Evolutionary conservation across 2,888 invertebrate genomes (phyloP), one percentile per base, ranked within the genome.

Genomic region (Tetanocera ferruginea): DNA sequence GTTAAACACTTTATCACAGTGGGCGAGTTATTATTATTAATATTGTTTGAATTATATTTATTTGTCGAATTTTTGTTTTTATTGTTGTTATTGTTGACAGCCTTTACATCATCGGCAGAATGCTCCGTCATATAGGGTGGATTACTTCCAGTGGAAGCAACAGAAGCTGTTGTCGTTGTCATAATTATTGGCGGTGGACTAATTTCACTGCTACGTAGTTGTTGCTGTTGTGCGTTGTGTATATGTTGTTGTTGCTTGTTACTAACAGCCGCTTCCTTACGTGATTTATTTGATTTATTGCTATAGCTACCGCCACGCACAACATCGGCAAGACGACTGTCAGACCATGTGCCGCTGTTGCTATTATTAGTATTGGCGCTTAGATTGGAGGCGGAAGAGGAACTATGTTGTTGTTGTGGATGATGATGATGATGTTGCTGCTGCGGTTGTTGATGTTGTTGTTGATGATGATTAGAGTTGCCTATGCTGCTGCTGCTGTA

Each of bases 241-340:
- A 83, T 34, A 3, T 52, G 60, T 19, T 55, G 72, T 57, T 76
- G 70, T 23, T 62, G 49, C 14, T 77, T 79, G 81, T 64, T 74
- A 23, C 31, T 23, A 31, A 28, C 19, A 9, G 83, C 83, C 11
- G 84, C 85, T 77, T 88, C 88, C 80, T 88, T 88, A 55, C 88
- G 87, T n/a, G 85, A 84, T 79, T 88, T 89, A 78, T 86, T 87
- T 66, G 82, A 82, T 51, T 72, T 81, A 23, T 73, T 81, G 43
- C 72, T 79, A 23, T 81, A 81, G 72, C 93, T 93, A 57, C 93
- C 94, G 77, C 94, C 94, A 85, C 95, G 95, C 69, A 95, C 95
- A 62, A 95, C 95, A 88, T 95, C 95, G 14, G 95, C 93, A 85
- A 95, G 91, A 87, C 95, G 93, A 88, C 91, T 93, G 86, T 93